Base-by-base conservation (phyloP, 37 sponge, comb jelly and placozoan species). In the Oopsacas minuta region DNA sequence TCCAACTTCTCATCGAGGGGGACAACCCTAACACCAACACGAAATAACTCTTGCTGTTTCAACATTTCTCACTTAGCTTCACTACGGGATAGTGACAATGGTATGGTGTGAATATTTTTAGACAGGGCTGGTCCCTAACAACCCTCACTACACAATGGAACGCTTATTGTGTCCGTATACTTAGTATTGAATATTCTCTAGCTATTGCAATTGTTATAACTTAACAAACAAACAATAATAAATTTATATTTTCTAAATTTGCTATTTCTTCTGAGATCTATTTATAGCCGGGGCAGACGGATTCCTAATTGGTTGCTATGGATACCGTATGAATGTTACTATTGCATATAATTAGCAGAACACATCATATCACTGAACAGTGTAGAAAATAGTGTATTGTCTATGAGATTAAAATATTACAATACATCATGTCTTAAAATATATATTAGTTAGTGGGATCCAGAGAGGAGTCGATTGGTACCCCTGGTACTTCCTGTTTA, bases 401-500 rank as follows among this genome's bases (percentile, higher is more conserved):
- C 49, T 61, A 61, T 61, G 75, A 34, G 75, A 61, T 20, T 61
- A 61, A 61, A 61, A 61, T 61, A 61, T 61, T 61, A 61, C 30
- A 61, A 61, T 61, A 61, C 30, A n/a, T n/a, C 75, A 25, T 61
- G 20, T 22, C 12, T 12, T 46, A 46, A 46, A 46, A 46, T 34
- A 25, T 34, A 61, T 7, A 3, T 61, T n/a, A 61, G 75, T 61
- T 61, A 5, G 75, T 61, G 75, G 75, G 75, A 34, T 61, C 75
- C 22, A 32, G 32, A 34, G 5, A 7, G 75, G 75, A 20, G 75
- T 10, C 30, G 75, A 61, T 25, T 25, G 75, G 75, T 25, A 61
- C 75, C 22, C 28, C 7, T 5, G 75, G 75, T 5, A n/a, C 28
- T 5, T 61, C 75, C 75, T 32, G 20, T 61, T 61, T 61, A 12